Conservation (phyloP, 2,797 vertebrate genomes). For the Geotrypetes seraphini region DNA sequence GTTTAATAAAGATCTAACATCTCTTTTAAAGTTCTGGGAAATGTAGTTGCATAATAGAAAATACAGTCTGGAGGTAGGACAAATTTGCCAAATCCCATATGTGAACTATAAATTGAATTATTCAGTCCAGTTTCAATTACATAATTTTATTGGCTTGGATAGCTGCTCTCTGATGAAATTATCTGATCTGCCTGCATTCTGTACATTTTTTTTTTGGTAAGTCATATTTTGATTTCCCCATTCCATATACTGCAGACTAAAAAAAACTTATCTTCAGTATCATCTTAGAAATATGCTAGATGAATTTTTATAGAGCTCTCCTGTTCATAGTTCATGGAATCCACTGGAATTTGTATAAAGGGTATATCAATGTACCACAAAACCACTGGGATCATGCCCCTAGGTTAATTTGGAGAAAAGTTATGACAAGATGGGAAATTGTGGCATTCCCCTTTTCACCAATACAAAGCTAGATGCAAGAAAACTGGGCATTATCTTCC, state of each 20-base stretch:
- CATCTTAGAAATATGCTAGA: too few relatives aligned
- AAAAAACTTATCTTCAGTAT: too few relatives aligned
- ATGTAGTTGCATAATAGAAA: constrained; percentile 25
- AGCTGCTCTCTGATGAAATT: not conserved
- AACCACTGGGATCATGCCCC: too few relatives aligned
- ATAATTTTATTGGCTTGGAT: not conserved
- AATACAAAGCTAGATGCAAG: too few relatives aligned
- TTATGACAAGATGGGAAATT: too few relatives aligned
- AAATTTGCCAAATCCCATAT: not conserved
- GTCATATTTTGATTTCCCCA: not conserved
- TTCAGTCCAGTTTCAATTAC: constrained; percentile 4
- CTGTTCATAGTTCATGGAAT: too few relatives aligned
- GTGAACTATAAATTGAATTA: constrained; percentile 18
- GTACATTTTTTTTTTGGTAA: accelerated
- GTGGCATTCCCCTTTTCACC: too few relatives aligned
- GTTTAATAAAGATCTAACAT: constrained; percentile 31
- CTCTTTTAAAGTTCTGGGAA: constrained; percentile 29
- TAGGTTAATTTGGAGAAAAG: too few relatives aligned
- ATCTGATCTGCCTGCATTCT: not conserved
- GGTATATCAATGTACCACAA: too few relatives aligned
- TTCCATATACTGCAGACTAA: not conserved
- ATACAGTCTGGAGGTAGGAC: constrained; percentile 5
- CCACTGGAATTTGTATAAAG: too few relatives aligned
- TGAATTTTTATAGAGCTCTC: too few relatives aligned
- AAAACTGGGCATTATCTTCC: too few relatives aligned